Percentiles rank a stretch among this genome's conserved stretches.
Conservation (phyloP, 2,797 vertebrate genomes). For the Steatocranus sp. region DNA sequence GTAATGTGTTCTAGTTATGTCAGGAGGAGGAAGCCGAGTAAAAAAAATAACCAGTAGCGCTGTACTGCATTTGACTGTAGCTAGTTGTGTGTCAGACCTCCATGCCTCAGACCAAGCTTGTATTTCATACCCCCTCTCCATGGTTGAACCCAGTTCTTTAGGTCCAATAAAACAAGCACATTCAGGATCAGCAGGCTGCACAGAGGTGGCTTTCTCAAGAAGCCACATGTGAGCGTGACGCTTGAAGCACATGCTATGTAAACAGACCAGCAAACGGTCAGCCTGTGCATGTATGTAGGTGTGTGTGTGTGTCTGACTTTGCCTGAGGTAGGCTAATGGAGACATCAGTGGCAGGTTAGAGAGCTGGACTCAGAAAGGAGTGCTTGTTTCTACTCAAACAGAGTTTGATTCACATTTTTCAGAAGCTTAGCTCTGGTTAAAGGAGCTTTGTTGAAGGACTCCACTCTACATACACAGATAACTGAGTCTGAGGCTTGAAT, state of each 20-base stretch:
- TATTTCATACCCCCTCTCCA: neutral
- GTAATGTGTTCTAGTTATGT: neutral
- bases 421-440: neutral
- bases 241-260: neutral
- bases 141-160: neutral
- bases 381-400: constrained; percentile 30
- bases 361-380: constrained; percentile 29
- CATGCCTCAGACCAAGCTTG: neutral
- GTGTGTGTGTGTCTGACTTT: neutral
- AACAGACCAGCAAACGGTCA: neutral
- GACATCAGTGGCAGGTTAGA: neutral
- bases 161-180: neutral
- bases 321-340: neutral
- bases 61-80: constrained; percentile 1
- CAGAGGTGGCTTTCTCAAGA: constrained; percentile 31
- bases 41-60: neutral
- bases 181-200: constrained; percentile 6
- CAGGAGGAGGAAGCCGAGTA: neutral
- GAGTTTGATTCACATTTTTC: constrained; percentile 21
- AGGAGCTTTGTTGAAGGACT: neutral
- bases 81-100: neutral
- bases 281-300: neutral
- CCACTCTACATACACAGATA: neutral
- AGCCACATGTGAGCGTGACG: constrained; percentile 12
- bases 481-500: neutral